phyloP scores from a whole-genome alignment of 2,797 vertebrate species.

The Pangasius macronema region DNA sequence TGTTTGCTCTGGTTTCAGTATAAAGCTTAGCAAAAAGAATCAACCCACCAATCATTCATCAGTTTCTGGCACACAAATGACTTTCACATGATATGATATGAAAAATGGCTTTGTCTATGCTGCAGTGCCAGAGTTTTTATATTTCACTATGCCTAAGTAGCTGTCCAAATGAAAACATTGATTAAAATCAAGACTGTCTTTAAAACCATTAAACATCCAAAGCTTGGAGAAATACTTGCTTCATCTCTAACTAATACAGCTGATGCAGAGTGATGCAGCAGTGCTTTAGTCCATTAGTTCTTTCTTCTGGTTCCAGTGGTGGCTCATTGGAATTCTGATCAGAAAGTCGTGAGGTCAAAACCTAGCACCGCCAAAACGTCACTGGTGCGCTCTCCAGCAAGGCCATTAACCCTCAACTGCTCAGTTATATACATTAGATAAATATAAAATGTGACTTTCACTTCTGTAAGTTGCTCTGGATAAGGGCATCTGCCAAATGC shows the following conservation, averaged over 20 bases:
- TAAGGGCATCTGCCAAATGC: not conserved
- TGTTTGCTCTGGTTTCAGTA: conserved; percentile 2
- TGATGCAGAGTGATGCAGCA: too few relatives aligned
- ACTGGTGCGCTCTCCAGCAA: not conserved
- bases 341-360: not conserved
- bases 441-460: not conserved
- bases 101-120: not conserved
- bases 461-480: not conserved
- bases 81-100: not conserved
- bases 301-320: too few relatives aligned
- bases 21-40: not conserved
- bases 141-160: not conserved
- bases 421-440: not conserved
- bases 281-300: too few relatives aligned
- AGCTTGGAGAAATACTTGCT: not conserved
- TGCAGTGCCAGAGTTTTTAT: not conserved
- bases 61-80: not conserved
- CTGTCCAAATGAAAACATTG: not conserved
- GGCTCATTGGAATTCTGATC: too few relatives aligned
- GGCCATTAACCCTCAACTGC: not conserved
- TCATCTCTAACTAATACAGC: too few relatives aligned
- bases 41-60: not conserved
- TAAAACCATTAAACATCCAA: not conserved
- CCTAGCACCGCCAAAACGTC: not conserved
- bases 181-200: not conserved